Evolutionary conservation across 1,140 invertebrate species (phyloP).

Genomic region (Ceratitis capitata): DNA sequence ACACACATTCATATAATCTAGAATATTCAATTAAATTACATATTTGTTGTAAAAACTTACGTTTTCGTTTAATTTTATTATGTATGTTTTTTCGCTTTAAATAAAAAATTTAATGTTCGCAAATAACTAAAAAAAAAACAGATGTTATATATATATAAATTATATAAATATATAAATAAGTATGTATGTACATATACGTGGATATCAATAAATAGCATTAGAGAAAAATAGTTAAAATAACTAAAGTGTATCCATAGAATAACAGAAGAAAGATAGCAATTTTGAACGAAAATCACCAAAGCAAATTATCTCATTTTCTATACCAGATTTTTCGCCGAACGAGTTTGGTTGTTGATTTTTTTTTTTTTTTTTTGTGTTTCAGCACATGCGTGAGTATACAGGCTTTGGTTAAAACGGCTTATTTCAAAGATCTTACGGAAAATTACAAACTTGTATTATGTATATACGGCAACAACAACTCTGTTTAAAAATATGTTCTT

Average conservation of each 20-base stretch:
- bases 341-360: not conserved
- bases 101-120: not conserved
- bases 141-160: not conserved
- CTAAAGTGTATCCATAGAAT: not conserved
- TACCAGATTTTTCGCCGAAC: not conserved
- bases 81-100: not conserved
- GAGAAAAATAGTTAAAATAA: not conserved
- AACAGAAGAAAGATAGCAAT: not conserved
- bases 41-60: not conserved
- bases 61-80: constrained; percentile 3
- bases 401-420: not conserved
- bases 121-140: constrained; percentile 23
- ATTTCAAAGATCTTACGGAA: not conserved
- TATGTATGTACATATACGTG: not conserved
- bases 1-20: constrained; percentile 30
- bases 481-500: constrained; percentile 24
- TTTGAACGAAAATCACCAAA: too few species aligned
- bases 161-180: not conserved
- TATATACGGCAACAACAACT: not conserved
- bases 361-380: not conserved
- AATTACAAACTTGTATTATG: not conserved
- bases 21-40: not conserved
- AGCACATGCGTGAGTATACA: not conserved
- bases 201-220: not conserved
- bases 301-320: not conserved